Conservation (phyloP, 2,888 invertebrate genomes). For the Folsomia manolachei region DNA sequence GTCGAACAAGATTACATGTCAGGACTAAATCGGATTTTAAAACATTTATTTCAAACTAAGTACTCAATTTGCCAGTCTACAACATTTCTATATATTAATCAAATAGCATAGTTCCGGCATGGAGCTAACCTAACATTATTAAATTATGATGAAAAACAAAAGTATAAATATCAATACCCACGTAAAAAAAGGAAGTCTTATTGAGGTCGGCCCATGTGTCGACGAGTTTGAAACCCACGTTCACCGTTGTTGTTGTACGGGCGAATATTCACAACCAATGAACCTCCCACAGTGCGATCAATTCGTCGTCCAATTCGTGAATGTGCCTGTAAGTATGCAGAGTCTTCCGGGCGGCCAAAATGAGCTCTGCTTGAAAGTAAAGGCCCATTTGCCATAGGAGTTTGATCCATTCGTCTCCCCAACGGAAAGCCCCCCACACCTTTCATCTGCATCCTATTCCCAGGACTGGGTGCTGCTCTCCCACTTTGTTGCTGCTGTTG, state of each 20-base stretch:
- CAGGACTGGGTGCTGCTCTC: not conserved
- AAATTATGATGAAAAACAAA: too few species aligned
- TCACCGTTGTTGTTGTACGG: too few species aligned
- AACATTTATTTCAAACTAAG: too few species aligned
- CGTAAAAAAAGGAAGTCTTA: too few species aligned
- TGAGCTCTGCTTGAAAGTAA: slow-evolving; percentile 37
- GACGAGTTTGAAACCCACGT: slow-evolving; percentile 20
- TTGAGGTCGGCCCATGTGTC: not conserved
- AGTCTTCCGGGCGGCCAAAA: slow-evolving; percentile 35
- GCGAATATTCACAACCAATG: slow-evolving; percentile 45
- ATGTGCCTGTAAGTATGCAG: slow-evolving; percentile 19
- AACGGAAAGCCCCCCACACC: slow-evolving; percentile 12
- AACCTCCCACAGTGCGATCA: slow-evolving; percentile 37
- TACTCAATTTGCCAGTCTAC: too few species aligned
- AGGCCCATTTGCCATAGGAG: not conserved
- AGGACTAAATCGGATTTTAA: too few species aligned
- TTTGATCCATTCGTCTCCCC: not conserved
- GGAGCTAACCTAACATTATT: too few species aligned
- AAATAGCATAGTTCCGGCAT: too few species aligned
- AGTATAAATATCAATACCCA: too few species aligned
- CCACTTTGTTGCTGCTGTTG: slow-evolving; percentile 2
- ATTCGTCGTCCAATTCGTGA: slow-evolving; percentile 33
- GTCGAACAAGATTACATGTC: not conserved
- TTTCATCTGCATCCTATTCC: not conserved
- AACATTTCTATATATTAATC: too few species aligned